Evolutionary conservation across 2,797 vertebrate species (phyloP), one percentile per base, ranked within the genome.

Genomic region (Anas bernieri): DNA sequence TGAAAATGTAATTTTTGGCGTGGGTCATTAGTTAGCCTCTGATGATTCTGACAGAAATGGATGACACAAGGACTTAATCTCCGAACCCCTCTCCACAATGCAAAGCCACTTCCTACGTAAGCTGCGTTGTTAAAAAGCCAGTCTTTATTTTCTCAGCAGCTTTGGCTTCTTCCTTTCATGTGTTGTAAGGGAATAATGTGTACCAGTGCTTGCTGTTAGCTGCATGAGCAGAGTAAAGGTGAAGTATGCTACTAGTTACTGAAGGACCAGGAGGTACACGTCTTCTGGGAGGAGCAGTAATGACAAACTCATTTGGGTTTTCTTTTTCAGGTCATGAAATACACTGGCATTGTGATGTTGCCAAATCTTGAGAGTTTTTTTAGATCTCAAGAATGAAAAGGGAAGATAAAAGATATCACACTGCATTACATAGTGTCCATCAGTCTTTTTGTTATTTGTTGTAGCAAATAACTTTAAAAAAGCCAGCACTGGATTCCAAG

Each of bases 181-280:
- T 1, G 0, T 10, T 3, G 9, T 0, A 0, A 11, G 30, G 45
- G 48, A 17, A 35, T 82, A 5, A 2, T 9, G 28, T 48, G 62
- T 54, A 12, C 45, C 63, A 33, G 58, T 9, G 16, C 66, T 86
- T 59, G 39, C 59, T n/a, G 5, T 11, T 28, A 78, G 64, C 74
- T 83, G 69, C 66, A 10, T 25, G 86, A 88, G 54, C 54, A 59
- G 86, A 88, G 54, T 48, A 59, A 63, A 70, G 31, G 15, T 68
- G 84, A 73, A 55, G 46, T 35, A 22, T 35, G 41, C 70, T 93
- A 82, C 46, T 69, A 1, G n/a, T 70, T 23, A 23, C 66, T 45
- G 78, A 68, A 76, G 78, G 33, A 80, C 31, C 46, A 30, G 68
- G 56, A 79, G 28, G 23, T 35, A 20, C 41, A 33, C 62, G 75